Conservation (phyloP, 1,140 invertebrate species). For the Cherax destructor region DNA sequence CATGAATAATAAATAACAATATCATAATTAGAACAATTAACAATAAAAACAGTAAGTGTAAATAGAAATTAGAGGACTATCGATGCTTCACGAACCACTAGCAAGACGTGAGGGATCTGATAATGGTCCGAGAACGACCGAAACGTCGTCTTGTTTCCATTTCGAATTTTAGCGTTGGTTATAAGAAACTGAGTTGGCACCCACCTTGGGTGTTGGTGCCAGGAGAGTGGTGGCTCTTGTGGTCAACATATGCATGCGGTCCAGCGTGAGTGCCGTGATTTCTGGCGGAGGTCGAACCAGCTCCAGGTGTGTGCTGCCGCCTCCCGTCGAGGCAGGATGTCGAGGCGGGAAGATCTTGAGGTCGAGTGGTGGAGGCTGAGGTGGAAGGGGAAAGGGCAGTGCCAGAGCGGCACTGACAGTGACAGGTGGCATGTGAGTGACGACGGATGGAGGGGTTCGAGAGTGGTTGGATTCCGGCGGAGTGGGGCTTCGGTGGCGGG, state of each 20-base stretch:
- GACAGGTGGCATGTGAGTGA: slow-evolving; percentile 37
- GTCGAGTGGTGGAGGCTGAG: slow-evolving; percentile 68
- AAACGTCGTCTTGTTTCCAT: no score
- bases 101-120: no score
- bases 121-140: no score
- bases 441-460: slow-evolving; percentile 28
- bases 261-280: slow-evolving; percentile 25
- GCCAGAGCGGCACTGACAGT: slow-evolving; percentile 27
- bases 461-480: slow-evolving; percentile 31
- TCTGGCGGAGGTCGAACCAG: slow-evolving; percentile 40
- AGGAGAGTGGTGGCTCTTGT: slow-evolving; percentile 50
- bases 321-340: slow-evolving; percentile 20
- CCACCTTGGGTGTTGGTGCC: slow-evolving; percentile 66
- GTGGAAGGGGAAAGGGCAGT: slow-evolving; percentile 48
- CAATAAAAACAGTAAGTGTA: no score
- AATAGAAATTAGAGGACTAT: no score
- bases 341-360: slow-evolving; percentile 59
- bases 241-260: slow-evolving; percentile 32
- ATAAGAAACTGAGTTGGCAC: neutral
- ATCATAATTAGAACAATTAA: no score
- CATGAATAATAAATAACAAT: no score
- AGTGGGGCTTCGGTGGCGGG: slow-evolving; percentile 43
- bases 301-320: slow-evolving; percentile 73
- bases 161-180: no score
- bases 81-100: no score